A percentile compares a stretch with the other conserved stretches of the same genome.
These are phyloP conservation scores for Cygnus olor DNA, from an alignment of 2,797 vertebrate genomes.

Conservation along the genomic window DNA sequence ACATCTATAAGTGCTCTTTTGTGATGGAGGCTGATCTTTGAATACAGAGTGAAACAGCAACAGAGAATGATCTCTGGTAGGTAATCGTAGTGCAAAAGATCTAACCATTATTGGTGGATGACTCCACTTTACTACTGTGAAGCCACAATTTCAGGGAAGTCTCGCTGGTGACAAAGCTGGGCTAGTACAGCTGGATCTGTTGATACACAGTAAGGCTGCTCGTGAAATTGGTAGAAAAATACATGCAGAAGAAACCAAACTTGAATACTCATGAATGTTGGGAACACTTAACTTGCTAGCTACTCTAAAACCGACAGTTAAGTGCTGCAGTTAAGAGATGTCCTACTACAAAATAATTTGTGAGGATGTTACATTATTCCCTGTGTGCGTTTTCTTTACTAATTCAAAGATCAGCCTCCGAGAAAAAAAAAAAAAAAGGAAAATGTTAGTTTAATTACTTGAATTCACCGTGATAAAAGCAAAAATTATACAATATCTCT, in stretches of 20 bases:
- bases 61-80: not conserved
- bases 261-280: rapidly evolving
- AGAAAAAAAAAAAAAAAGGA: rapidly evolving
- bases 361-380: not conserved
- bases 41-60: not conserved
- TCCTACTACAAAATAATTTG: not conserved
- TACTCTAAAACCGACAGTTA: not conserved
- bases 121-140: not conserved
- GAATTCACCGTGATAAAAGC: not conserved
- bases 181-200: not conserved
- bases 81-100: not conserved
- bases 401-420: not conserved
- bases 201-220: not conserved
- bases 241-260: rapidly evolving
- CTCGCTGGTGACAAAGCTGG: not conserved
- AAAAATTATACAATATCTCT: not conserved
- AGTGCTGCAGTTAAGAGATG: not conserved
- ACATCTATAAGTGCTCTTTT: not conserved
- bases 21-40: not conserved
- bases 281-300: not conserved
- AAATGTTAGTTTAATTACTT: not conserved
- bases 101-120: not conserved
- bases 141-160: not conserved
- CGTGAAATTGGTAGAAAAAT: not conserved
- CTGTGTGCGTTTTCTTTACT: not conserved